Conservation (phyloP, 1,140 invertebrate species). For the Thaumetopoea pityocampa region DNA sequence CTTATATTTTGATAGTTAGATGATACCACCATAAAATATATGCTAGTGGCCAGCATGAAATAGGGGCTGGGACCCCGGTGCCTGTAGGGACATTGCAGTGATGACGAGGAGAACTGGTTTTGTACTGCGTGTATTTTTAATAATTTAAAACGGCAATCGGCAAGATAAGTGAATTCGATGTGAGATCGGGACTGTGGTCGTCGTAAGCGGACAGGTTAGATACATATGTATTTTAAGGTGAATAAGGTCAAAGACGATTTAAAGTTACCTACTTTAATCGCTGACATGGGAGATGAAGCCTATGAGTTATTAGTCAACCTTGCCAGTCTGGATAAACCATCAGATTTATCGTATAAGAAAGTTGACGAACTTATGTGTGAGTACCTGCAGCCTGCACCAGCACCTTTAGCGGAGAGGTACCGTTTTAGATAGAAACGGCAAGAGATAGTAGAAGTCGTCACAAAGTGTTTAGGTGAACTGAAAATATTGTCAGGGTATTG, state of each 20-base stretch:
- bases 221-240: conserved; percentile 13
- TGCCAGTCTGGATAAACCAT: conserved; percentile 12
- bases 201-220: conserved; percentile 15
- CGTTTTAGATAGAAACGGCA: background rate
- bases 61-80: too few relatives aligned
- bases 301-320: conserved; percentile 17
- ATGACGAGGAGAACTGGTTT: too few relatives aligned
- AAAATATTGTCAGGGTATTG: background rate
- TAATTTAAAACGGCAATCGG: background rate
- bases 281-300: conserved; percentile 13
- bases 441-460: background rate
- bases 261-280: conserved; percentile 13
- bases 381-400: background rate
- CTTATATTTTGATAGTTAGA: too few relatives aligned
- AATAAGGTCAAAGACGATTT: conserved; percentile 1
- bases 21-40: too few relatives aligned
- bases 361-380: background rate
- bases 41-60: too few relatives aligned
- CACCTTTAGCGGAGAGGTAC: conserved; percentile 1
- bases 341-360: conserved; percentile 3
- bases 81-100: too few relatives aligned
- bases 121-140: too few relatives aligned
- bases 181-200: conserved; percentile 8
- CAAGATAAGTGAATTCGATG: conserved; percentile 6
- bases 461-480: background rate